Percentiles rank a stretch among this genome's conserved stretches.
phyloP scores from a whole-genome alignment of 2,113 vertebrate species.

The Tyrannus savana region DNA sequence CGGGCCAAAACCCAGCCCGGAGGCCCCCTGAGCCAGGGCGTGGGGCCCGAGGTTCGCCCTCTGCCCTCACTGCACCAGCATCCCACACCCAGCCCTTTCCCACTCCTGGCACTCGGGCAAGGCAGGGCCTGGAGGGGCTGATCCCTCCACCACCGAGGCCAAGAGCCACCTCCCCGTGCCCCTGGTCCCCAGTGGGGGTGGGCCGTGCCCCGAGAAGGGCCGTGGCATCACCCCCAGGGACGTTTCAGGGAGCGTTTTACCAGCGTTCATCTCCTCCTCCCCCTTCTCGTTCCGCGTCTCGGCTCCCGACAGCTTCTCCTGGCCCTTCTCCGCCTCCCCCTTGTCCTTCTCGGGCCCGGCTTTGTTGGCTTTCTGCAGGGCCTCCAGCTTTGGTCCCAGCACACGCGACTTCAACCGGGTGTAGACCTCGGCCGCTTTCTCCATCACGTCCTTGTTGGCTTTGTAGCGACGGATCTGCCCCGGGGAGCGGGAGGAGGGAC shows the following conservation, averaged over 20 bases:
- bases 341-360: conserved; percentile 60
- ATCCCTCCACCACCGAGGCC: background rate
- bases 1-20: background rate
- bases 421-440: conserved; percentile 92
- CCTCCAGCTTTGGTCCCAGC: conserved; percentile 85
- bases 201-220: rapidly evolving
- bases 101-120: background rate
- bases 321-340: conserved; percentile 70
- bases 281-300: conserved; percentile 73
- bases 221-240: background rate
- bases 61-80: background rate
- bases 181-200: background rate
- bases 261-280: conserved; percentile 44
- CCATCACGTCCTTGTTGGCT: conserved; percentile 93
- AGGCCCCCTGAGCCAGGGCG: background rate
- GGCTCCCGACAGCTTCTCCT: conserved; percentile 70
- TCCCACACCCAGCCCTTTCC: background rate
- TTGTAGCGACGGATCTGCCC: conserved; percentile 94
- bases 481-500: background rate
- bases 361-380: conserved; percentile 76
- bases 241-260: background rate
- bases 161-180: background rate
- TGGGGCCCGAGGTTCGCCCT: background rate
- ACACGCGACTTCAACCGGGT: conserved; percentile 92
- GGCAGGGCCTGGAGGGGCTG: background rate